These are phyloP conservation scores for Imbricaverruca yamaguchii DNA, from an alignment of 2,888 invertebrate genomes.

Conservation along the genomic window DNA sequence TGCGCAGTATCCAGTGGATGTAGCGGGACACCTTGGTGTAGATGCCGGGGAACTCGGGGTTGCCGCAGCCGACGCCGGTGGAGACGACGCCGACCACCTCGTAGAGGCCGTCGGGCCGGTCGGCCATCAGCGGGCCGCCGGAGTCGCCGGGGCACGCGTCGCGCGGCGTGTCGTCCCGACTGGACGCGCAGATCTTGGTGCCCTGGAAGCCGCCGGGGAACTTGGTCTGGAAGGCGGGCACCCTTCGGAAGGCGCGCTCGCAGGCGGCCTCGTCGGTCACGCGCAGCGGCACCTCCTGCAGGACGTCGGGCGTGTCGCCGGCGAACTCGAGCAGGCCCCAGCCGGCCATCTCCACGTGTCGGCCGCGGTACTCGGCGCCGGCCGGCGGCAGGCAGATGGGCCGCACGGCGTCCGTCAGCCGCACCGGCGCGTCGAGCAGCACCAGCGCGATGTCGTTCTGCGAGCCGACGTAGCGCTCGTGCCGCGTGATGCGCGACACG, in stretches of 20 bases:
- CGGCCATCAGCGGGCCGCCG: neutral
- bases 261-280: neutral
- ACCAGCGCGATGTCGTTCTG: too few relatives aligned
- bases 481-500: too few relatives aligned
- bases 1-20: conserved; percentile 31
- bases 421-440: neutral
- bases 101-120: neutral
- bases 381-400: conserved; percentile 25
- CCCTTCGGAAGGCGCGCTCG: neutral
- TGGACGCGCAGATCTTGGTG: neutral
- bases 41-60: conserved; percentile 69
- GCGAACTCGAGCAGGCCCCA: neutral
- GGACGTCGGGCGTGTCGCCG: neutral
- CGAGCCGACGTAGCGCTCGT: too few relatives aligned
- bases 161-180: neutral
- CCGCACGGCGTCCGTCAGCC: neutral
- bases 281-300: neutral
- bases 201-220: neutral
- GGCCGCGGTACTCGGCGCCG: neutral
- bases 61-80: conserved; percentile 77
- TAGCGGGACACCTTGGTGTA: conserved; percentile 59
- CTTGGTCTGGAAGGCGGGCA: neutral
- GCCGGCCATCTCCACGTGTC: neutral
- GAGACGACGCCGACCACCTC: conserved; percentile 68
- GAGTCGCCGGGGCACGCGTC: conserved; percentile 5